phyloP scores from a whole-genome alignment of 2,113 vertebrate genomes.

The Oreochromis spilurus region DNA sequence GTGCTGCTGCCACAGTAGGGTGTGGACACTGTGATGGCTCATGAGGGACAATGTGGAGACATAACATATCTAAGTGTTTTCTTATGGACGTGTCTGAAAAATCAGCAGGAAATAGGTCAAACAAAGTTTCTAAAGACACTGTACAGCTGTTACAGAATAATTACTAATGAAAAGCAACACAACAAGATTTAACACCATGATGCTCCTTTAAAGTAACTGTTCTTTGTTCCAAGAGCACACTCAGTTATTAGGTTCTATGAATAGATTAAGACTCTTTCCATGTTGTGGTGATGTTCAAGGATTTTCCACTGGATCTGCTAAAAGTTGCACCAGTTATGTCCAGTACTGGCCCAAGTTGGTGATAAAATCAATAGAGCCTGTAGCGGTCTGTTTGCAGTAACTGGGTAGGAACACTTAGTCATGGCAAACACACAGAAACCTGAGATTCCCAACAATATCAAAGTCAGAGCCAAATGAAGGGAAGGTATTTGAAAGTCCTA shows the following conservation, averaged over 20 bases:
- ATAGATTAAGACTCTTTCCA: not conserved
- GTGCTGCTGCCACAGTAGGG: constrained; percentile 4
- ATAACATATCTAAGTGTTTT: not conserved
- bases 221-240: not conserved
- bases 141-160: not conserved
- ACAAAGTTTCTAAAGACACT: not conserved
- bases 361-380: constrained; percentile 20
- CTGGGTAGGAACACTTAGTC: constrained; percentile 19
- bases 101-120: not conserved
- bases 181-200: not conserved
- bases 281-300: constrained; percentile 18
- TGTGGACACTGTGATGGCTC: constrained; percentile 7
- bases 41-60: not conserved
- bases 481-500: not conserved
- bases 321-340: constrained; percentile 22
- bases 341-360: constrained; percentile 8
- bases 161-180: not conserved
- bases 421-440: not conserved
- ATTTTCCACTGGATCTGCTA: constrained; percentile 20
- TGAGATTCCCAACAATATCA: not conserved
- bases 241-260: not conserved
- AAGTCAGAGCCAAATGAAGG: not conserved
- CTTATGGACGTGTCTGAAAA: not conserved
- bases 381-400: constrained; percentile 43
- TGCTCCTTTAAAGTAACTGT: not conserved